Evolutionary conservation across 2,888 invertebrate genomes (phyloP), one percentile per base, ranked within the genome.

Genomic region (Nycteola revayana): DNA sequence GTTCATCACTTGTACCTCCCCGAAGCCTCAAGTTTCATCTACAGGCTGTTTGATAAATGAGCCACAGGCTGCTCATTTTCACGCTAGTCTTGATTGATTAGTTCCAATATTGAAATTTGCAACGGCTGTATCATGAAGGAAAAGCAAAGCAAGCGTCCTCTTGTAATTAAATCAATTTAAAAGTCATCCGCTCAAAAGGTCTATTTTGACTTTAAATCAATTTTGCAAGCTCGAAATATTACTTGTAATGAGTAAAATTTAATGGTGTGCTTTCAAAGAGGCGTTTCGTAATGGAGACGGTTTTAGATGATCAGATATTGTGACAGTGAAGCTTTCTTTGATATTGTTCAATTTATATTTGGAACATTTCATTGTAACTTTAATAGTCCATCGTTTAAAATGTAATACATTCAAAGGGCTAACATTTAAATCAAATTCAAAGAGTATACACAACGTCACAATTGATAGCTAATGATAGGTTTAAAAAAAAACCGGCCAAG

Each of bases 101-200:
- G 73, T 71, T 64, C 65, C 68, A 66, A 76, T 77, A 77, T 76
- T 75, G 75, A 75, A 78, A 76, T 76, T 72, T 63, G 65, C 54
- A 62, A 58, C 61, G 28, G 40, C 57, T 70, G 66, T 71, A 64
- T 67, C 49, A 49, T 41, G 44, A 52, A 42, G 50, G 49, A 58
- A 60, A 56, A 40, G 49, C 51, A 48, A 43, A 61, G 40, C 56
- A 57, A 58, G 50, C 44, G 30, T 27, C 37, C 37, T 31, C 32
- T 30, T 34, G 31, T 58, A 62, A 62, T 56, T 42, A 57, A 51
- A 60, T 52, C 47, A 52, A 58, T 51, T 47, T 55, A 11, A 24
- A 6, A 48, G 36, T 40, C 53, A 48, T 50, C 27, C 7, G 30
- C 21, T 7, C n/a, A 3, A 14, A 14, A 14, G 21, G 21, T 21